These are phyloP conservation scores for Lophius americanus DNA, from an alignment of 2,797 vertebrate genomes.

Conservation along the genomic window DNA sequence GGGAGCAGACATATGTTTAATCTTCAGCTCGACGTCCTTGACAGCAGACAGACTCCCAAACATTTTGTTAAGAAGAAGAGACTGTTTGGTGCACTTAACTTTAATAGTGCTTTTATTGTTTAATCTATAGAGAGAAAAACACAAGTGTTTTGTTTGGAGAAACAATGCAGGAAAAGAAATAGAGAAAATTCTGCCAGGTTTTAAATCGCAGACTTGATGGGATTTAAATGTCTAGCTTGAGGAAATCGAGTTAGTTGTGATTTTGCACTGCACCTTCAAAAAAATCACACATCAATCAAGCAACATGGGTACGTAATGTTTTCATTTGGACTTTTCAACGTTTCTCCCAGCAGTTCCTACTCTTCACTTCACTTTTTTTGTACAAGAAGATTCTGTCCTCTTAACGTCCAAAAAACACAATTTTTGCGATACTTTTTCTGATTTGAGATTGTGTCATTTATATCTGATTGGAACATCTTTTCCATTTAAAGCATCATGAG, in stretches of 20 bases:
- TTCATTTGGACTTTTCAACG: neutral
- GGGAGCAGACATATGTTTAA: constrained; percentile 35
- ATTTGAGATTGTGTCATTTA: neutral
- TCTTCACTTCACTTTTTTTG: no score
- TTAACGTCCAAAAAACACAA: no score
- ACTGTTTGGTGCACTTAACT: constrained; percentile 3
- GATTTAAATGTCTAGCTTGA: constrained; percentile 1
- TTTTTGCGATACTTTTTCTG: no score
- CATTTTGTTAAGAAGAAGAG: constrained; percentile 22
- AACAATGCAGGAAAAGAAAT: constrained; percentile 6
- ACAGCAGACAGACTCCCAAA: constrained; percentile 31
- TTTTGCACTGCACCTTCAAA: neutral
- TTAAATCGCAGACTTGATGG: constrained; percentile 10
- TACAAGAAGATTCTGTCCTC: neutral
- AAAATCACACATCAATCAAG: neutral
- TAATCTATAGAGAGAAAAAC: constrained; percentile 22
- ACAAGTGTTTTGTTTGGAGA: constrained; percentile 1
- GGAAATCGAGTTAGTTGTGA: neutral
- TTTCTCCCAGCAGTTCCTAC: no score
- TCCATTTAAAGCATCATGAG: neutral
- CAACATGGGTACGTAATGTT: neutral
- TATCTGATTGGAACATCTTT: neutral
- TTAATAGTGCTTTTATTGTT: constrained; percentile 20
- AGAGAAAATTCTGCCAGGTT: constrained; percentile 4
- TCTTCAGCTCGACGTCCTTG: constrained; percentile 17